Percentiles rank a stretch among this genome's conserved stretches.
These are phyloP conservation scores for mouse (Mus musculus) DNA, from an alignment of 2,113 vertebrate genomes.

Conservation along the genomic window DNA sequence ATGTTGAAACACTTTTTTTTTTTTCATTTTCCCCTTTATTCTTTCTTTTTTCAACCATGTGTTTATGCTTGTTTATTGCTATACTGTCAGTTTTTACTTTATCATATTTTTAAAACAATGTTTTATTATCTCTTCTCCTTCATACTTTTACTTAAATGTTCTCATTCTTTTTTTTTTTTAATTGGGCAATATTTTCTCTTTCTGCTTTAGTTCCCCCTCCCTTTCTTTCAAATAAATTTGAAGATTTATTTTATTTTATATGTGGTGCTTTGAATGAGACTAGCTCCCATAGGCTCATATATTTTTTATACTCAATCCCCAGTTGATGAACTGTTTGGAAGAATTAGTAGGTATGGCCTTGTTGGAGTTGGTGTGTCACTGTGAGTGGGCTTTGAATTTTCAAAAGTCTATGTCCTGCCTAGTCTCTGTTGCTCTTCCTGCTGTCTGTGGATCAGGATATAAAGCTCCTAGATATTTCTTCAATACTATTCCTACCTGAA, in stretches of 20 bases:
- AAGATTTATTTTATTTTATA: not conserved
- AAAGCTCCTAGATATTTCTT: not conserved
- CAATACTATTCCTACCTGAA: not conserved
- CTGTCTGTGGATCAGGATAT: not conserved
- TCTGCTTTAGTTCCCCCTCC: not conserved
- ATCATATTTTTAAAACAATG: not conserved
- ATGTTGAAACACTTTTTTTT: not conserved
- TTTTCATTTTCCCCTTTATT: not conserved
- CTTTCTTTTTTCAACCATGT: not conserved
- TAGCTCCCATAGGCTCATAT: not conserved
- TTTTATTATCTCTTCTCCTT: not conserved
- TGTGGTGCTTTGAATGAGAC: not conserved
- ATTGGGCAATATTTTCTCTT: not conserved
- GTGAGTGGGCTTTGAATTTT: not conserved
- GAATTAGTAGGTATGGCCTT: not conserved
- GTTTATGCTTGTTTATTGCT: not conserved
- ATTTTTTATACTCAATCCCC: not conserved
- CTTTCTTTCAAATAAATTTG: not conserved
- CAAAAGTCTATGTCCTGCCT: not conserved
- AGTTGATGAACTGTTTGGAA: not conserved
- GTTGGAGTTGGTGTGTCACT: not conserved
- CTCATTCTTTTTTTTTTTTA: not conserved
- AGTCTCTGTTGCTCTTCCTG: not conserved
- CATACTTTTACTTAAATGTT: not conserved
- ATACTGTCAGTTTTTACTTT: not conserved